Evolutionary conservation across 2,888 invertebrate genomes (phyloP).

Genomic region (Dryomyza anilis): DNA sequence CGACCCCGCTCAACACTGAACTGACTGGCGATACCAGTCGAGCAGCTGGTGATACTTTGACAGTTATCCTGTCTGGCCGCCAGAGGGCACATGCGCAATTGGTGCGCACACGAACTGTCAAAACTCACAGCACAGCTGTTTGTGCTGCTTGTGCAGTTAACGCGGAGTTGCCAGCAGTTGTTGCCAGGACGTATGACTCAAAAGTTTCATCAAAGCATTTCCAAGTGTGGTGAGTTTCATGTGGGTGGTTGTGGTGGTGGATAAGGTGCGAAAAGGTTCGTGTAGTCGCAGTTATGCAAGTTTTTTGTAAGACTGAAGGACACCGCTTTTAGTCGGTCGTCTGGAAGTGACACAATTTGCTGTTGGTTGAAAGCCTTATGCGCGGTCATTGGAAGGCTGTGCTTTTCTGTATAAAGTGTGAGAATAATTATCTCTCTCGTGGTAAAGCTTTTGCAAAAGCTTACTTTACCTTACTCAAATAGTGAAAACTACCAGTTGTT

Average conservation of each 20-base stretch:
- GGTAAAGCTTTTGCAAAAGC: no score
- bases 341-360: constrained; percentile 34
- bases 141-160: no score
- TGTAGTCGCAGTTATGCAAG: neutral
- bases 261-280: neutral
- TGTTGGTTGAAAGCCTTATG: constrained; percentile 28
- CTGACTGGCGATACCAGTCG: constrained; percentile 26
- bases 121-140: constrained; percentile 28
- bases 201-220: no score
- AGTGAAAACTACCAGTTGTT: no score
- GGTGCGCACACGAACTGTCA: no score
- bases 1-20: constrained; percentile 10
- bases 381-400: constrained; percentile 10
- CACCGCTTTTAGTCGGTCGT: neutral
- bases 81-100: constrained; percentile 50
- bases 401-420: neutral
- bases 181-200: neutral
- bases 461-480: no score
- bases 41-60: constrained; percentile 14
- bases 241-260: neutral
- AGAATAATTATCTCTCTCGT: no score
- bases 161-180: neutral
- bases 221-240: no score
- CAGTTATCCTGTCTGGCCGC: neutral
- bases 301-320: no score